Conservation (phyloP, 2,888 invertebrate species). For the Tromatobia lineatoria region DNA sequence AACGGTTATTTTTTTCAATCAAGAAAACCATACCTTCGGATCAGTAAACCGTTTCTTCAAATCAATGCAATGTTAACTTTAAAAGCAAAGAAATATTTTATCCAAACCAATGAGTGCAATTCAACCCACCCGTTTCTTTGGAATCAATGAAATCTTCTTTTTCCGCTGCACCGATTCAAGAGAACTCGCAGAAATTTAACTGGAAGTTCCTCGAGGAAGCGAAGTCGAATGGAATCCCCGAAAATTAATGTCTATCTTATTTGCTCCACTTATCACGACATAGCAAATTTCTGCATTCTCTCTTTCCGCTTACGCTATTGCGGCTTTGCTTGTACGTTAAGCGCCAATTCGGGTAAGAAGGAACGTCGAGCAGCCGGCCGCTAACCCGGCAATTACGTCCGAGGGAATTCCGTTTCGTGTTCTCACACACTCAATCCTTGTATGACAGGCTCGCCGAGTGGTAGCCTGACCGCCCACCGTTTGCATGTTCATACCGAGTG, state of each 20-base stretch:
- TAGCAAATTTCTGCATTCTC: not conserved
- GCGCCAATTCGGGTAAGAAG: constrained; percentile 47
- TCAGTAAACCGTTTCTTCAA: too few species aligned
- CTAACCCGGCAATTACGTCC: constrained; percentile 63
- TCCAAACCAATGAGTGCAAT: too few species aligned
- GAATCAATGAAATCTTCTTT: too few species aligned
- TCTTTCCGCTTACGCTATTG: constrained; percentile 47
- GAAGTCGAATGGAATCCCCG: not conserved
- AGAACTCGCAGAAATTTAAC: constrained; percentile 14
- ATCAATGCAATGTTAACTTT: too few species aligned
- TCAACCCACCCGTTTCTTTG: too few species aligned
- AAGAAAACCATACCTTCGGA: too few species aligned
- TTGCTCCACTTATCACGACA: not conserved
- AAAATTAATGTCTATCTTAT: constrained; percentile 34
- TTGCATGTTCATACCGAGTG: constrained; percentile 29
- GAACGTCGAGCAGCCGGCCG: constrained; percentile 34
- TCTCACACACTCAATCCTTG: constrained; percentile 56
- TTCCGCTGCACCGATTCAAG: not conserved
- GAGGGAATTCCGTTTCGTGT: constrained; percentile 54
- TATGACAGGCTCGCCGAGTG: constrained; percentile 46
- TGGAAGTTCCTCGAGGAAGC: not conserved
- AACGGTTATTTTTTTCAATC: too few species aligned
- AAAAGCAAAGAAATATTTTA: too few species aligned
- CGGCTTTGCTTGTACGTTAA: constrained; percentile 46
- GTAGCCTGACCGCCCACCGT: constrained; percentile 44